Percentiles rank a stretch among this genome's conserved stretches.
Conservation (phyloP, 2,888 invertebrate species). For the Aleiodes alternator region DNA sequence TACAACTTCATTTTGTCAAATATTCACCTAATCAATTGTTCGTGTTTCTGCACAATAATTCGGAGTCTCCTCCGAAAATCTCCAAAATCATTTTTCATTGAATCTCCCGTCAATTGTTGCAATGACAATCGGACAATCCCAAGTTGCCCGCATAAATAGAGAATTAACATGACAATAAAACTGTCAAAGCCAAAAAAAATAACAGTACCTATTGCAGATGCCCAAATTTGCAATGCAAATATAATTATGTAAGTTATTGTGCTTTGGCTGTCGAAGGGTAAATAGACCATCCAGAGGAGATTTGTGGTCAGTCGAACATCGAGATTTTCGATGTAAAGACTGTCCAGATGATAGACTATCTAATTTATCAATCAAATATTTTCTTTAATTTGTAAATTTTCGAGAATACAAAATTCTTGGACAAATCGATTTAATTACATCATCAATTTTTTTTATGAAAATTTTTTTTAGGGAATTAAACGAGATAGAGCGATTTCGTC, state of each 20-base stretch:
- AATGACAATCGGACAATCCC: constrained; percentile 43
- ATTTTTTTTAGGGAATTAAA: no score
- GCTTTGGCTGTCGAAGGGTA: constrained; percentile 25
- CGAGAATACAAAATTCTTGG: no score
- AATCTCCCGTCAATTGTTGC: constrained; percentile 39
- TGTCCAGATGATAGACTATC: constrained; percentile 34
- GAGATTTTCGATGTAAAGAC: constrained; percentile 20
- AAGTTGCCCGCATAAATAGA: constrained; percentile 53
- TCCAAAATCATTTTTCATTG: constrained; percentile 20
- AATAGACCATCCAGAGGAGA: constrained; percentile 19
- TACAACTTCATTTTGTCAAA: not conserved
- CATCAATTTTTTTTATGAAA: no score
- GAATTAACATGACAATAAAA: constrained; percentile 48
- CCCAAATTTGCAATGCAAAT: constrained; percentile 44
- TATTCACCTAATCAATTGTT: constrained; percentile 44
- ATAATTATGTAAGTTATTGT: constrained; percentile 37
- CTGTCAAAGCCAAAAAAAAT: constrained; percentile 46
- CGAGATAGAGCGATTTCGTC: no score
- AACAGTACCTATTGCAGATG: constrained; percentile 23
- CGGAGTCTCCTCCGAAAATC: constrained; percentile 41
- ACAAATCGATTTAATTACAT: no score
- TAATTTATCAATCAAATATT: constrained; percentile 37
- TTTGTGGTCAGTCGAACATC: constrained; percentile 27
- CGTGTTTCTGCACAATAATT: constrained; percentile 45
- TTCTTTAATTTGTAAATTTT: no score